phyloP scores from a whole-genome alignment of 1,140 invertebrate species.

The Brevipalpus yothersi region DNA sequence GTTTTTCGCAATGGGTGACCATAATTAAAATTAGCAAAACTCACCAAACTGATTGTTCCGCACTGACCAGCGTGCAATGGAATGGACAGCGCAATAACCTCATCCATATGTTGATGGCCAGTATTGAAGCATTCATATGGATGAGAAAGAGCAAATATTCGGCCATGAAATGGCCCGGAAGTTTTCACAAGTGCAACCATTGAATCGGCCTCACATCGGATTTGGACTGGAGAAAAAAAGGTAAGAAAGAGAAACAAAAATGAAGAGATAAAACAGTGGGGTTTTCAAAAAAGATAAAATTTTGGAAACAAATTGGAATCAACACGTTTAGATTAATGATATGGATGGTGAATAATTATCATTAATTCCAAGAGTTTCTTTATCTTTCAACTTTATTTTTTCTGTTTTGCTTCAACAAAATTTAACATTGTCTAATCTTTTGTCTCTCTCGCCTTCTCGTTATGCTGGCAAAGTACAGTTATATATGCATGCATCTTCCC shows the following conservation, averaged over 20 bases:
- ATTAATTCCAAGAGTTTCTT: too few relatives aligned
- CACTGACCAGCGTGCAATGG: slow-evolving; percentile 8
- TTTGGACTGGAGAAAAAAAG: slow-evolving; percentile 3
- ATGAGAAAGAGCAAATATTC: slow-evolving; percentile 7
- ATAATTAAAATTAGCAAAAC: background rate
- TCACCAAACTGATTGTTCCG: slow-evolving; percentile 11
- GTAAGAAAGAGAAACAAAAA: background rate
- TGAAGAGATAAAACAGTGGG: too few relatives aligned
- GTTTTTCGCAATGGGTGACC: background rate
- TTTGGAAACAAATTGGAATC: too few relatives aligned
- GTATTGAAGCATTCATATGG: slow-evolving; percentile 10
- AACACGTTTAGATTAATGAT: too few relatives aligned
- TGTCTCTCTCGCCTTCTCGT: too few relatives aligned
- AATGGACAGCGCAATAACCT: slow-evolving; percentile 9
- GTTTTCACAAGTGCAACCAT: slow-evolving; percentile 7
- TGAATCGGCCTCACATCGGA: slow-evolving; percentile 10
- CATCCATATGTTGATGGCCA: slow-evolving; percentile 6
- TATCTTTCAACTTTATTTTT: too few relatives aligned
- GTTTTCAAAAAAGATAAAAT: too few relatives aligned
- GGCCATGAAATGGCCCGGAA: slow-evolving; percentile 9
- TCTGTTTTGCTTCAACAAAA: too few relatives aligned
- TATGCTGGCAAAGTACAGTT: too few relatives aligned
- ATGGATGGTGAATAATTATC: too few relatives aligned
- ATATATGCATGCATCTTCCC: too few relatives aligned
- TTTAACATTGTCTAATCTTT: too few relatives aligned